Conservation (phyloP, 2,888 invertebrate genomes). For the Uropetala carovei region DNA sequence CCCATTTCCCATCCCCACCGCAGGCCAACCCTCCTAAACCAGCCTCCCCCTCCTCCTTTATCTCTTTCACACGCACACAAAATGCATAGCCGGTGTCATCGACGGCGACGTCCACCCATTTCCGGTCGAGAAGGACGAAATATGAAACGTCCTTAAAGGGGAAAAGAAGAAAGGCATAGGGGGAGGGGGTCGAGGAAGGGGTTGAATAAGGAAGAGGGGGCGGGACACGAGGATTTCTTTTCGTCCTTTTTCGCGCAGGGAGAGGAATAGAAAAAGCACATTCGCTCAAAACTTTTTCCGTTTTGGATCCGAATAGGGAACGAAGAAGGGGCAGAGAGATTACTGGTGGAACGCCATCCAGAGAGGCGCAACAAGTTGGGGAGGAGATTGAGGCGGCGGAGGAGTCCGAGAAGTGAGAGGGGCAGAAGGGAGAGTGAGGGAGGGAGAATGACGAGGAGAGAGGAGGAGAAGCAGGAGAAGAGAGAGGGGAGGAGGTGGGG, state of each 20-base stretch:
- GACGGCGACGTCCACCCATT: constrained; percentile 19
- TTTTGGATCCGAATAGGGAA: not conserved
- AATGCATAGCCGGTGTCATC: not conserved
- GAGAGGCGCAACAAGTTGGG: constrained; percentile 9
- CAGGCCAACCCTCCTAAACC: not conserved
- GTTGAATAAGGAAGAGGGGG: not conserved
- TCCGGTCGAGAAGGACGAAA: constrained; percentile 42
- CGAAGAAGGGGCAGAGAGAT: not conserved
- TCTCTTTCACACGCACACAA: not conserved
- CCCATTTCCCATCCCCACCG: not conserved
- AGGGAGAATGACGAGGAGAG: not conserved
- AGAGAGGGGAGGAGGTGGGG: not conserved
- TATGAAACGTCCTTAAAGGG: constrained; percentile 35
- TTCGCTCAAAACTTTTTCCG: not conserved
- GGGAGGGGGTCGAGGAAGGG: not conserved
- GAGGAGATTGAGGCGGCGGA: no score
- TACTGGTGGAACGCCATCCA: not conserved
- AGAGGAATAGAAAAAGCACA: no score
- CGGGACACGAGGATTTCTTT: constrained; percentile 4
- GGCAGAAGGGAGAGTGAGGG: not conserved
- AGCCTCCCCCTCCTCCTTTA: not conserved
- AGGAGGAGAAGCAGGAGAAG: no score
- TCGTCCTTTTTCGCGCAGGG: not conserved
- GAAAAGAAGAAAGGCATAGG: not conserved
- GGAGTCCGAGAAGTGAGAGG: not conserved